Base-by-base conservation (phyloP, 2,888 invertebrate genomes). In the Aplocera efformata region DNA sequence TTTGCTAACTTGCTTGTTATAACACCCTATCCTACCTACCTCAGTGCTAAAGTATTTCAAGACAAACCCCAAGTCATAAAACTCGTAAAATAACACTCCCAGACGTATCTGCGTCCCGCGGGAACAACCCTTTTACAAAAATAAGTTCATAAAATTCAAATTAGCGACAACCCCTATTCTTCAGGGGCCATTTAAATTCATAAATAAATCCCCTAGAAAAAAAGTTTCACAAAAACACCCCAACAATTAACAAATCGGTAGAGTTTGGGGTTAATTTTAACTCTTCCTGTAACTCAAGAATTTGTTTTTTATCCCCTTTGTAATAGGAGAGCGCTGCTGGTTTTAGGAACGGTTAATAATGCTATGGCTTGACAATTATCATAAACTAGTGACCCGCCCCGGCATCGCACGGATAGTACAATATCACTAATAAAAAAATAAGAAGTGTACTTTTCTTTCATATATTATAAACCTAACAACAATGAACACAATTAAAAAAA, bases 91-190 rank as follows among this genome's bases (percentile, higher is more conserved):
- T 53, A 61, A 45, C 43, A 49, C 59, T 56, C 49, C 51, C 48
- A 45, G 34, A 43, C 41, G 58, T 56, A 17, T 29, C 10, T 8
- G 42, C 43, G 57, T 68, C 81, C 47, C 68, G 20, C 11, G 75
- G 64, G 81, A 74, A 52, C 58, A 30, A 50, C 65, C 75, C 77
- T 70, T 70, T 49, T 56, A 61, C 68, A 75, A 83, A 86, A 83
- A 84, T 79, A 80, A 80, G 68, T 75, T 70, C 79, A 74, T 84
- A 85, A 86, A 86, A 82, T 83, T 81, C 77, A 80, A 85, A 86
- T 86, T 80, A 81, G 77, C 79, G 64, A 71, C 73, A 74, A 34
- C 79, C 84, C 83, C 66, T 61, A 58, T 62, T 71, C 80, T 82
- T 77, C 64, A 60, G 72, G 70, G 74, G 71, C 79, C 75, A 79